These are phyloP conservation scores for Drosophila tripunctata DNA, from an alignment of 2,888 invertebrate genomes.

Conservation along the genomic window DNA sequence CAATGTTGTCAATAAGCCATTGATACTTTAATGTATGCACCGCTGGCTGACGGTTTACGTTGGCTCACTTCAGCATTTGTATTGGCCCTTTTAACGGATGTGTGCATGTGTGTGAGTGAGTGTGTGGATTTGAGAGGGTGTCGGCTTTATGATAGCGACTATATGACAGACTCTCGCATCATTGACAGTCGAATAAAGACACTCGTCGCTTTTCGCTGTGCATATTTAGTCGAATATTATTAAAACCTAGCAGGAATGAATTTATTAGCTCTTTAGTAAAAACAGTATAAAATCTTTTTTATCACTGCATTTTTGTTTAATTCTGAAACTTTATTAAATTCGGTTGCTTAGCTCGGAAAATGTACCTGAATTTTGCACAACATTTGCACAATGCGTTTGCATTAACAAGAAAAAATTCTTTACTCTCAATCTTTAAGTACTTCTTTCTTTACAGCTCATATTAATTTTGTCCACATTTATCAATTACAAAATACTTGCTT, in stretches of 20 bases:
- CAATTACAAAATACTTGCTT: background rate
- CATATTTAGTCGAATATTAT: constrained; percentile 30
- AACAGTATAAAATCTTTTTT: no score
- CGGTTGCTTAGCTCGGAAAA: no score
- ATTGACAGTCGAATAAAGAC: constrained; percentile 10
- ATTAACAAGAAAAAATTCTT: no score
- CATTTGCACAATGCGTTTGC: no score
- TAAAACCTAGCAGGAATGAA: background rate
- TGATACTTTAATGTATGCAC: constrained; percentile 73
- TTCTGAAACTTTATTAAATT: no score
- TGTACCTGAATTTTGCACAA: no score
- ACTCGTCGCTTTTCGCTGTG: constrained; percentile 9
- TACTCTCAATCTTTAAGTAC: no score
- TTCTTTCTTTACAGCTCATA: no score
- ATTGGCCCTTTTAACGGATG: constrained; percentile 23
- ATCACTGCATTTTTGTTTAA: no score
- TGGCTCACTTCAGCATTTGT: constrained; percentile 66
- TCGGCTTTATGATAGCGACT: constrained; percentile 46
- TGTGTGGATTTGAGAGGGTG: background rate
- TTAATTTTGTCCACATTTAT: background rate
- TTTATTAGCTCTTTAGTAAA: background rate
- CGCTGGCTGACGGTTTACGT: constrained; percentile 47
- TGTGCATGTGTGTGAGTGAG: background rate
- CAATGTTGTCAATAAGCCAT: constrained; percentile 59
- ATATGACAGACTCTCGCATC: constrained; percentile 26